phyloP scores from a whole-genome alignment of 2,888 invertebrate genomes.

The Barypeithes pellucidus region DNA sequence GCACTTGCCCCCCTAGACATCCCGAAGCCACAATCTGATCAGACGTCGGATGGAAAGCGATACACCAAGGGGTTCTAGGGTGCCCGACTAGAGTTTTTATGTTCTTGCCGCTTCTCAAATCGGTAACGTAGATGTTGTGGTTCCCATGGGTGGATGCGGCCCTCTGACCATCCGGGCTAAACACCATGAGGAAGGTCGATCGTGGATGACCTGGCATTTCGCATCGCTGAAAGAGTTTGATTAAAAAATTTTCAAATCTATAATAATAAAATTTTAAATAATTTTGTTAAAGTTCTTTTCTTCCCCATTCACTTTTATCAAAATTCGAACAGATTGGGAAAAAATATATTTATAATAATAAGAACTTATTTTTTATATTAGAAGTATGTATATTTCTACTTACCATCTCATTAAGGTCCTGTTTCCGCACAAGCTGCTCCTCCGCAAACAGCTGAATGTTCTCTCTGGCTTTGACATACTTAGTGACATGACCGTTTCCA shows the following conservation, averaged over 20 bases:
- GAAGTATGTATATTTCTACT: conserved; percentile 13
- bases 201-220: conserved; percentile 83
- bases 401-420: conserved; percentile 62
- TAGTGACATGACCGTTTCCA: conserved; percentile 56
- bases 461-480: conserved; percentile 58
- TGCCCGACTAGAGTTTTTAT: conserved; percentile 86
- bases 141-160: conserved; percentile 93
- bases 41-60: conserved; percentile 89
- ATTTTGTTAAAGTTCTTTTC: no score
- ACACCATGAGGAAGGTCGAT: conserved; percentile 90
- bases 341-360: no score
- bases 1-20: conserved; percentile 90
- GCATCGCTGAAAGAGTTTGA: conserved; percentile 68
- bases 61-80: conserved; percentile 92
- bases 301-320: no score
- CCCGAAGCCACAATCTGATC: conserved; percentile 90
- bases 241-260: neutral
- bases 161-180: conserved; percentile 89
- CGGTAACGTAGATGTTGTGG: conserved; percentile 89
- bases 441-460: conserved; percentile 62
- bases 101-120: conserved; percentile 84
- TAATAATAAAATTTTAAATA: no score
- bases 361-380: no score
- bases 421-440: conserved; percentile 61
- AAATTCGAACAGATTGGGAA: no score